phyloP scores from a whole-genome alignment of 30 jellyfish, hydroid and myxozoan genomes.

The Nemopilema nomurai region DNA sequence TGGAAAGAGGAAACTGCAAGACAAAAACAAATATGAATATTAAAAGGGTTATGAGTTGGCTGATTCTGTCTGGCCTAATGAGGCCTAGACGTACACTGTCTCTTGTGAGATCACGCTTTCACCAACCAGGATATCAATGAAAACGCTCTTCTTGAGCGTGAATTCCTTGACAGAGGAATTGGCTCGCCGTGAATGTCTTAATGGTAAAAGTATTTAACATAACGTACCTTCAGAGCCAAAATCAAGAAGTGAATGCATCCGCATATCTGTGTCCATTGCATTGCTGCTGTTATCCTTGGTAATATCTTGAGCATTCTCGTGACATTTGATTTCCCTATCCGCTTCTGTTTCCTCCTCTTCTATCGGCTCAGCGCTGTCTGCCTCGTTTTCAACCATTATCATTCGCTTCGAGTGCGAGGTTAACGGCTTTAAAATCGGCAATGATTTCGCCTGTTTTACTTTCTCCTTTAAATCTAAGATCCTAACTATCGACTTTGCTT shows the following conservation, averaged over 20 bases:
- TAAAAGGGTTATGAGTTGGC: too few species aligned
- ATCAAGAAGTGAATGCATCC: neutral
- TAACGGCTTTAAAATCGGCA: slow-evolving; percentile 60
- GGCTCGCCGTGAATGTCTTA: too few species aligned
- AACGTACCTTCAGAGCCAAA: neutral
- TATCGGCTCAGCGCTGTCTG: neutral
- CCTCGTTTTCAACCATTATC: neutral
- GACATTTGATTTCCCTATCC: neutral
- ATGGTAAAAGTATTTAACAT: too few species aligned
- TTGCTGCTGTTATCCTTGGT: neutral
- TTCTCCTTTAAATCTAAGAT: slow-evolving; percentile 30
- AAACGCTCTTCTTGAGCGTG: too few species aligned
- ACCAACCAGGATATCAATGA: too few species aligned
- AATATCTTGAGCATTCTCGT: too few species aligned
- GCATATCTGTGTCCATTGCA: neutral
- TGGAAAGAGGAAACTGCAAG: slow-evolving; percentile 34
- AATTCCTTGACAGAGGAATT: too few species aligned
- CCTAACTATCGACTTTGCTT: slow-evolving; percentile 46
- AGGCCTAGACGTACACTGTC: too few species aligned
- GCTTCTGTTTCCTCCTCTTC: slow-evolving; percentile 7
- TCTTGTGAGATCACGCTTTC: too few species aligned
- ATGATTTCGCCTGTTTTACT: slow-evolving; percentile 28
- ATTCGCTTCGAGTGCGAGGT: slow-evolving; percentile 16
- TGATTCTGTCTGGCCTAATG: too few species aligned
- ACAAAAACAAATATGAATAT: neutral